Base-by-base conservation (phyloP, 2,113 vertebrate genomes). In the Colossoma macropomum region DNA sequence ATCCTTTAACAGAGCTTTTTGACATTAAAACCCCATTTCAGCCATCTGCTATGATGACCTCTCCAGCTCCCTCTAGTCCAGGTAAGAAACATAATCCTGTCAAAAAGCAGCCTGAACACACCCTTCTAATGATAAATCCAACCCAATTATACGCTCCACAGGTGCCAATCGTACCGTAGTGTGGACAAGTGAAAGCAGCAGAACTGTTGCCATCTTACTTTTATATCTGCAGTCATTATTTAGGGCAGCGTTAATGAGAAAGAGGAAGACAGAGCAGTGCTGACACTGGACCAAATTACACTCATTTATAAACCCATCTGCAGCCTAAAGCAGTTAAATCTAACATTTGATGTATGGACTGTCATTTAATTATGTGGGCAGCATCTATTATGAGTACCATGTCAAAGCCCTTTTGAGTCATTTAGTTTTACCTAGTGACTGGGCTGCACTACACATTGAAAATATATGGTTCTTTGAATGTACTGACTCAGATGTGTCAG, bases 21-120 rank as follows among this genome's bases (percentile, higher is more conserved):
- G 92, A 94, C 50, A 56, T 74, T 56, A 90, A 89, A 75, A 65
- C 86, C 2, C 76, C 83, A 0, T 83, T 87, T 86, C 87, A 86
- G 27, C 41, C 88, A 3, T 77, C 89, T 0, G 73, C 80, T 27
- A 85, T 88, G 0, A 84, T 86, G 72, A 75, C 68, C n/a, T 93
- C 93, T 30, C 90, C 93, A n/a, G 85, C 84, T 13, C 84, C 92
- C 1, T 90, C 89, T 19, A 92, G 91, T 66, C 89, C 92, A 54
- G 93, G 94, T 95, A 68, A 90, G 89, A 45, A 78, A 13, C 10
- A 32, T 23, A 1, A 54, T 6, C 17, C 62, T 63, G 32, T 45
- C 7, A 71, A 10, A 15, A 69, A 34, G 3, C 45, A 32, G 54
- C 7, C 21, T 25, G 60, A 69, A 76, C 50, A 54, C 77, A 16